Evolutionary conservation across 2,113 vertebrate genomes (phyloP), one percentile per base, ranked within the genome.

Genomic region (Bubo blakistoni): DNA sequence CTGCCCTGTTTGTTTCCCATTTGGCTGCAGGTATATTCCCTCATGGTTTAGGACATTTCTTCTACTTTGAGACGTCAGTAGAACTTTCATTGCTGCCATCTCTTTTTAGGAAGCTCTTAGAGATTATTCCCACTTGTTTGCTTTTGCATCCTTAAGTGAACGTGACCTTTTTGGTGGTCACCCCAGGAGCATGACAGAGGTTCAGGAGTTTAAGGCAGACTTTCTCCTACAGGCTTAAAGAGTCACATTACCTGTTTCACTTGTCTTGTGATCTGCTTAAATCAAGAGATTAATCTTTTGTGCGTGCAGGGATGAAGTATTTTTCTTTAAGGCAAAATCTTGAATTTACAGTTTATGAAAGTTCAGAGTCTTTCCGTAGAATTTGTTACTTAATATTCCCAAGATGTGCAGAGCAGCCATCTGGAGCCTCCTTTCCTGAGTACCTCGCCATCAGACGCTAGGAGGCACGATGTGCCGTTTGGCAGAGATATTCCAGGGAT

Each of bases 261-360:
- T 89, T 89, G 86, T 81, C 69, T 85, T 94, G 49, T 85, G 89
- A 94, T 92, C 73, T 91, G 49, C 77, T 95, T 92, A 89, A 96
- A 96, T 71, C 73, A 74, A 71, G 84, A 92, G 86, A 89, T 91
- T 91, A 94, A 90, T 78, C 57, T 92, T 74, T 81, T 81, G 76
- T 63, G 34, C 2, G 1, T 71, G 66, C 57, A 32, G 63, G 79
- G 62, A 69, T 87, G 69, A 92, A 70, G 27, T 59, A 54, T 87
- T 95, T 91, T 91, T 81, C 65, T 90, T 15, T 90, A 66, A 86
- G 72, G 58, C 62, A 78, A 86, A 94, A 78, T 83, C 69, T 88
- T 78, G 20, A 95, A 91, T 4, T 91, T 70, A 88, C 54, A 66
- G 47, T 92, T 77, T 51, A 42, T 32, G 27, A 9, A 95, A 92